A percentile compares a stretch with the other conserved stretches of the same genome.
Conservation (phyloP, 2,888 invertebrate species). For the Coelinius sp. region DNA sequence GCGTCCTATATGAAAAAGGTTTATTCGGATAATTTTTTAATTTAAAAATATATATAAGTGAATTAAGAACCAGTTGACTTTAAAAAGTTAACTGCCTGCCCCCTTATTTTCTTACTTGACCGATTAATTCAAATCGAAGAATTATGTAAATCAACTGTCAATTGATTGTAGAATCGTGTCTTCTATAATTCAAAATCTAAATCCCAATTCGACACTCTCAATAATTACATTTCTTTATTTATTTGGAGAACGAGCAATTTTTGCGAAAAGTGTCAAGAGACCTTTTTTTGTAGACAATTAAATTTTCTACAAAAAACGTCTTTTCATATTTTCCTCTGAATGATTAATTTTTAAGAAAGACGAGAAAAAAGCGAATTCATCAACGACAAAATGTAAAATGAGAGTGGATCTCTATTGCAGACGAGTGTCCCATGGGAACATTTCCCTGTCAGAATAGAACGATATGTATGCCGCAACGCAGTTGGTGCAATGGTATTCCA, state of each 20-base stretch:
- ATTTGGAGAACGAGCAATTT: too few relatives aligned
- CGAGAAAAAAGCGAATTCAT: neutral
- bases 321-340: too few relatives aligned
- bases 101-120: neutral
- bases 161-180: constrained; percentile 8
- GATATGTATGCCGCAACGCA: constrained; percentile 73
- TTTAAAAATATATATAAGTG: neutral
- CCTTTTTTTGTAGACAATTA: too few relatives aligned
- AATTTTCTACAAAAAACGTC: too few relatives aligned
- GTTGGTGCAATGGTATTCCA: constrained; percentile 72
- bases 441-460: constrained; percentile 73
- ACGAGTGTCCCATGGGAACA: constrained; percentile 73
- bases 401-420: constrained; percentile 59
- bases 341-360: too few relatives aligned
- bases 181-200: neutral
- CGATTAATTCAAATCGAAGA: neutral
- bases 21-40: neutral
- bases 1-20: neutral
- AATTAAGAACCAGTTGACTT: constrained; percentile 14
- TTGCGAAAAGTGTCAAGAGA: too few relatives aligned
- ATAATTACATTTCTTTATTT: neutral
- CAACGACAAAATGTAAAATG: neutral
- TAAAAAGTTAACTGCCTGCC: constrained; percentile 8
- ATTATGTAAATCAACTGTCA: neutral
- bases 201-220: too few relatives aligned